phyloP scores from a whole-genome alignment of 53 echinoderm and acorn worm genomes.

The Astropecten irregularis region DNA sequence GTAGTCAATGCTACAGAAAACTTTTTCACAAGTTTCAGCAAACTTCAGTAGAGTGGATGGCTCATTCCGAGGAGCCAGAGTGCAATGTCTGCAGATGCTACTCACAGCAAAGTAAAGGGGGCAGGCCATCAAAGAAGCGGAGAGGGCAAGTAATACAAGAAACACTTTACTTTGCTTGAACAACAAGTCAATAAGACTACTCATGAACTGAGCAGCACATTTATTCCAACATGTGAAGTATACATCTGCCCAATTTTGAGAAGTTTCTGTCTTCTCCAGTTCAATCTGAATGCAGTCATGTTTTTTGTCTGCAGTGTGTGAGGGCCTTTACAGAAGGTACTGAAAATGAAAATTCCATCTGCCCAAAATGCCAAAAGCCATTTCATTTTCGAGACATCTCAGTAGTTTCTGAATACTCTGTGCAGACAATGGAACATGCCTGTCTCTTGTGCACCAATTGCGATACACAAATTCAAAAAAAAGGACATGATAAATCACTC shows the following conservation, averaged over 20 bases:
- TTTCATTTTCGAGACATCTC: background rate
- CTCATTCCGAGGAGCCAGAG: background rate
- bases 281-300: background rate
- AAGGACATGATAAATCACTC: background rate
- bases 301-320: background rate
- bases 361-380: background rate
- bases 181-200: no score
- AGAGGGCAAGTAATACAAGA: background rate
- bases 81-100: background rate
- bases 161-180: no score
- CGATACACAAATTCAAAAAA: background rate
- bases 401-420: background rate
- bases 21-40: background rate
- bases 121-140: background rate
- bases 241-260: background rate
- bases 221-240: background rate
- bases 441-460: no score
- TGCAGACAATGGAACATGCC: background rate
- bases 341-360: background rate
- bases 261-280: background rate
- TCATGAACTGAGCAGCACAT: background rate
- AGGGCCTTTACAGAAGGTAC: background rate
- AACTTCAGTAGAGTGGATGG: background rate
- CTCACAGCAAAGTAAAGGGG: background rate
- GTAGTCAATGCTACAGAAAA: background rate